phyloP scores from a whole-genome alignment of 2,113 vertebrate species.

The Colaptes auratus region DNA sequence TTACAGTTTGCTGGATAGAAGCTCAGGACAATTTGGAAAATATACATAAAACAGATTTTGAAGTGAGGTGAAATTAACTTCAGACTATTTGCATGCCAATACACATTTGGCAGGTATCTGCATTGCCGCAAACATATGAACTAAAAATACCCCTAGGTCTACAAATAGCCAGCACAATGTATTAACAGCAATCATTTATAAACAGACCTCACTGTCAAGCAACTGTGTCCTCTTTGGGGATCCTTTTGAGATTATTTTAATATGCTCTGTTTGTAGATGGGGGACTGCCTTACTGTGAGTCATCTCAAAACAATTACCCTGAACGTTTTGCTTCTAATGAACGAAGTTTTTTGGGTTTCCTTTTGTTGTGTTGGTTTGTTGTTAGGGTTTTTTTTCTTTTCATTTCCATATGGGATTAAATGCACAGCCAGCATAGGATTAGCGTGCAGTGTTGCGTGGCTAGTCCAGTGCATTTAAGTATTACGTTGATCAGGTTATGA shows the following conservation, averaged over 20 bases:
- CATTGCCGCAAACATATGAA: not conserved
- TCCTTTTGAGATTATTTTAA: not conserved
- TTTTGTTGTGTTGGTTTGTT: too few species aligned
- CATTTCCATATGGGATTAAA: not conserved
- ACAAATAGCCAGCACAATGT: not conserved
- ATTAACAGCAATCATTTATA: not conserved
- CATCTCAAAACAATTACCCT: not conserved
- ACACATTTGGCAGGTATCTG: not conserved
- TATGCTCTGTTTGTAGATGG: not conserved
- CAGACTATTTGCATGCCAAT: not conserved
- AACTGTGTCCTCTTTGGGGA: not conserved
- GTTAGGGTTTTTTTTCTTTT: not conserved
- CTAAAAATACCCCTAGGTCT: not conserved
- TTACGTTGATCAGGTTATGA: not conserved
- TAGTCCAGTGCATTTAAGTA: not conserved
- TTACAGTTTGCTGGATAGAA: not conserved
- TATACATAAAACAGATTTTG: not conserved
- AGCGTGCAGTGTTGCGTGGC: not conserved
- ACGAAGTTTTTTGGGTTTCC: not conserved
- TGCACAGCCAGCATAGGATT: accelerated
- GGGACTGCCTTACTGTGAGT: not conserved
- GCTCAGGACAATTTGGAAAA: not conserved
- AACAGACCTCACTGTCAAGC: not conserved
- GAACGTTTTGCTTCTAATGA: not conserved
- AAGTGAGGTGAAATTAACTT: constrained; percentile 20